These are phyloP conservation scores for Eleginops maclovinus DNA, from an alignment of 2,113 vertebrate genomes.

Conservation along the genomic window DNA sequence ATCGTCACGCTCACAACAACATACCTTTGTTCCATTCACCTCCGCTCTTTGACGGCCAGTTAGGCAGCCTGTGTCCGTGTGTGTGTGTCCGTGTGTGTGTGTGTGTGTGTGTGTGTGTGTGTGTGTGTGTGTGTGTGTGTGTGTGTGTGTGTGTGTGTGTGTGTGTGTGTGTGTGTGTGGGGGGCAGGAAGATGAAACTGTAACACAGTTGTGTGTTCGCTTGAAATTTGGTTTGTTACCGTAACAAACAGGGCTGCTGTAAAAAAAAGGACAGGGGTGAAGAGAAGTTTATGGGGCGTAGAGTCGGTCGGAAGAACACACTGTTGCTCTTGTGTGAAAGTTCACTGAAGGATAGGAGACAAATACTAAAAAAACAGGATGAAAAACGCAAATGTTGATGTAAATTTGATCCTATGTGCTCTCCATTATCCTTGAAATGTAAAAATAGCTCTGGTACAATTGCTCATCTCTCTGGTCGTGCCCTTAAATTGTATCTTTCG, in stretches of 20 bases:
- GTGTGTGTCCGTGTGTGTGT: slow-evolving; percentile 12
- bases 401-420: too few species aligned
- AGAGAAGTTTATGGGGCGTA: background rate
- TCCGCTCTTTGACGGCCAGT: slow-evolving; percentile 47
- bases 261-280: background rate
- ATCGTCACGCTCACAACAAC: slow-evolving; percentile 67
- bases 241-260: background rate
- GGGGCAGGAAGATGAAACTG: background rate
- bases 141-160: background rate
- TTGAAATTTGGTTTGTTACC: slow-evolving; percentile 4
- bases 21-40: slow-evolving; percentile 76
- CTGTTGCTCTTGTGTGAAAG: background rate
- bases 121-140: too few species aligned
- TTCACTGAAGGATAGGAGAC: background rate
- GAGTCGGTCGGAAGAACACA: background rate
- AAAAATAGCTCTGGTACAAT: too few species aligned
- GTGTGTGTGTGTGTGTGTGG: slow-evolving; percentile 6
- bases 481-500: too few species aligned
- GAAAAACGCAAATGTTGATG: too few species aligned
- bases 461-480: too few species aligned
- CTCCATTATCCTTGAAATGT: too few species aligned
- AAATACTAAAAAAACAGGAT: background rate
- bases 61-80: slow-evolving; percentile 13
- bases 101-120: background rate
- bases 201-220: background rate